Percentiles rank a stretch among this genome's conserved stretches.
Evolutionary conservation across 2,797 vertebrate genomes (phyloP).

Genomic region (Bradypodion ventrale): DNA sequence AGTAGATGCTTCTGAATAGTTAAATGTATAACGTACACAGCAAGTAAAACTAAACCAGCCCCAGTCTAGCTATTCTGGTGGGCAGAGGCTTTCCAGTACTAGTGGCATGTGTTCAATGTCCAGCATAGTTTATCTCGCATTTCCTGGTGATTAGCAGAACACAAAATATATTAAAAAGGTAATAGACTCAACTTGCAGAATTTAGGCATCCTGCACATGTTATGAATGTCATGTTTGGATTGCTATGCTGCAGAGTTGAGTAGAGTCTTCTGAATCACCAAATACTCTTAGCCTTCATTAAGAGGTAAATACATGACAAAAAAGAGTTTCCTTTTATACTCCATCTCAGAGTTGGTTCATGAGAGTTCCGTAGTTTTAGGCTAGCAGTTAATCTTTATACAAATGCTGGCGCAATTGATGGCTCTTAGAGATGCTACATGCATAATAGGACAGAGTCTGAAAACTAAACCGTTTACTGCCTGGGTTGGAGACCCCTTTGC

Average conservation of each 20-base stretch:
- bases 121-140: background rate
- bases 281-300: background rate
- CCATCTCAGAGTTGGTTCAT: background rate
- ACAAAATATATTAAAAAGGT: background rate
- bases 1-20: background rate
- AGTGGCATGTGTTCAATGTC: background rate
- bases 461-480: background rate
- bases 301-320: background rate
- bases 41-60: background rate
- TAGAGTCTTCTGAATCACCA: background rate
- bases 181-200: constrained; percentile 7
- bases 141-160: background rate
- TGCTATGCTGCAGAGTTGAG: background rate
- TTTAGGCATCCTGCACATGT: background rate
- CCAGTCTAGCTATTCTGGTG: background rate
- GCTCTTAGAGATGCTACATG: background rate
- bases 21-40: background rate
- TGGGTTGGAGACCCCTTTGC: background rate
- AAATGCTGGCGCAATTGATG: background rate
- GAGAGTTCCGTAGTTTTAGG: background rate
- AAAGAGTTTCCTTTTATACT: background rate
- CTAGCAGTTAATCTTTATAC: background rate
- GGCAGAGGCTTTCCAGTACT: background rate
- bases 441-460: background rate
- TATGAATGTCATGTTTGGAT: background rate